A percentile compares a stretch with the other conserved stretches of the same genome.
Evolutionary conservation across 2,888 invertebrate species (phyloP).

Genomic region (Archips xylosteana): DNA sequence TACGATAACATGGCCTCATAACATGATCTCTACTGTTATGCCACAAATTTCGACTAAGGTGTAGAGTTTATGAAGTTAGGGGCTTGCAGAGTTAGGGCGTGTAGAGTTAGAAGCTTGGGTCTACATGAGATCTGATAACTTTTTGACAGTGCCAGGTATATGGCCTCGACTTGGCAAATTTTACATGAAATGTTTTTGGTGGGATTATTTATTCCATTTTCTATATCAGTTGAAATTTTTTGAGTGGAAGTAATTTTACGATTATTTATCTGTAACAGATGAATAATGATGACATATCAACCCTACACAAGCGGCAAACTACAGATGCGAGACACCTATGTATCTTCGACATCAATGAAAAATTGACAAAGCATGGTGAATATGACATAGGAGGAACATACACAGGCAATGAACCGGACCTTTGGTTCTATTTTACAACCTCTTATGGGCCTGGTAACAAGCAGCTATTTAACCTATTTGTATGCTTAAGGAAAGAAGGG

Average conservation of each 20-base stretch:
- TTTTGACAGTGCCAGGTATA: too few relatives aligned
- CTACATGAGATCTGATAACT: too few relatives aligned
- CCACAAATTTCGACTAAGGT: too few relatives aligned
- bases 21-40: too few relatives aligned
- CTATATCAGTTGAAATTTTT: background rate
- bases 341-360: constrained; percentile 58
- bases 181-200: too few relatives aligned
- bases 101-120: too few relatives aligned
- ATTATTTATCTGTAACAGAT: constrained; percentile 53
- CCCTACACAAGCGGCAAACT: constrained; percentile 60
- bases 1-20: too few relatives aligned
- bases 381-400: constrained; percentile 76
- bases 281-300: constrained; percentile 53
- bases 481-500: constrained; percentile 62
- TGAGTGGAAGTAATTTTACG: background rate
- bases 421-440: constrained; percentile 72
- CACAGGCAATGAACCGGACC: constrained; percentile 56
- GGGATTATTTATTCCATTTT: too few relatives aligned
- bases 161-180: too few relatives aligned
- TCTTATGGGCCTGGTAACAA: constrained; percentile 61
- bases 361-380: constrained; percentile 54
- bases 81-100: too few relatives aligned
- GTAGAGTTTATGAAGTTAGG: too few relatives aligned
- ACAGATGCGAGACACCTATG: constrained; percentile 60
- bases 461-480: constrained; percentile 69